Evolutionary conservation across 92 coral and sea anemone genomes (phyloP), one percentile per base, ranked within the genome.

Genomic region (Siderastrea siderea): DNA sequence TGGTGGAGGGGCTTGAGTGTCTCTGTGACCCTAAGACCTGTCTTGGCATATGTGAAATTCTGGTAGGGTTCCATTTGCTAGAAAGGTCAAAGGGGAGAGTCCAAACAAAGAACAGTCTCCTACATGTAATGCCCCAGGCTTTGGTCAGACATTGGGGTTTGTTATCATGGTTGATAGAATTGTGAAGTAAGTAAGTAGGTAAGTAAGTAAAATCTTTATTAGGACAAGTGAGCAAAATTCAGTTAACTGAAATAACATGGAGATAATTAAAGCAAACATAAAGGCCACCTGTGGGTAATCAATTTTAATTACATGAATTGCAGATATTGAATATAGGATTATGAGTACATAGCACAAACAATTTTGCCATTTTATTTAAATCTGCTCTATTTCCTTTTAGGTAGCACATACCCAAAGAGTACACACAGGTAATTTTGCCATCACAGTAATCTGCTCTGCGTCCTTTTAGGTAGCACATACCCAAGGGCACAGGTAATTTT

Each of bases 71-170:
- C 9, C 43, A 67, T 38, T 26, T n/a, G 26, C 44, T 15, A 45
- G 44, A 65, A 46, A 74, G 72, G 88, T 84, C 88, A 10, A 84
- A 74, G 88, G 88, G 49, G 71, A 75, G 88, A 84, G 88, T 54
- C 81, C 88, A 60, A 72, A 74, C 88, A 43, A 84, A 84, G 88
- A 61, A 77, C 81, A 84, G 80, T 74, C 88, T 84, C 81, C 57
- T 26, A 26, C 38, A 26, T 26, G 63, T 58, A 15, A 58, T 26
- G 38, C 38, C 38, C 38, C 71, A 67, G 71, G 15, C 71, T 67
- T 67, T n/a, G 71, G 71, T 44, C 26, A 67, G 48, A 26, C 38
- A 26, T 26, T 26, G 43, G 8, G 15, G 71, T 43, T 67, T 47
- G 71, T 67, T 67, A 67, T 48, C 71, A 13, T 67, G 26, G 26